These are phyloP conservation scores for Hylaea fasciaria DNA, from an alignment of 2,888 invertebrate genomes.

Conservation along the genomic window DNA sequence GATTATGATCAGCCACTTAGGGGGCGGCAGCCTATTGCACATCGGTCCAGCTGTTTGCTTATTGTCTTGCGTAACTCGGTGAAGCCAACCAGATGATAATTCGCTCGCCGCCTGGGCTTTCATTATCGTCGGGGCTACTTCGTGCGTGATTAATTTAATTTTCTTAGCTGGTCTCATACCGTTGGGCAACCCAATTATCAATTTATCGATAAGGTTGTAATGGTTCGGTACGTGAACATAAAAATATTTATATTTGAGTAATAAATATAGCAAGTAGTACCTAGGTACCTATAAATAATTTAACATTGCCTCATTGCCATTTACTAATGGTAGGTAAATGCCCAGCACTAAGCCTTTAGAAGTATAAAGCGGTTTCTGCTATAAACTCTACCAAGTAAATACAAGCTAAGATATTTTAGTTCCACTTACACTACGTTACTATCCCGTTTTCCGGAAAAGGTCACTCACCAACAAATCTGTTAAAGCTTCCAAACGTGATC, in stretches of 20 bases:
- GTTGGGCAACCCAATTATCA: slow-evolving; percentile 58
- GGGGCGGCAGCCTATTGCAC: slow-evolving; percentile 74
- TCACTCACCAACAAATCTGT: slow-evolving; percentile 1
- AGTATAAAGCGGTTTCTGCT: neutral
- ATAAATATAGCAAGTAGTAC: too few relatives aligned
- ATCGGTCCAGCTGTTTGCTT: slow-evolving; percentile 73
- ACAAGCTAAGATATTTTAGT: neutral
- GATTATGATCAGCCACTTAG: slow-evolving; percentile 77
- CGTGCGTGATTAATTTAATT: slow-evolving; percentile 80
- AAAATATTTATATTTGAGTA: neutral
- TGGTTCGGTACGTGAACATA: slow-evolving; percentile 4
- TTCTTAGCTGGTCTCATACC: slow-evolving; percentile 61
- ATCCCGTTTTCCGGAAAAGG: slow-evolving; percentile 2
- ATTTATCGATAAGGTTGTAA: slow-evolving; percentile 42
- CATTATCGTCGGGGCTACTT: slow-evolving; percentile 71
- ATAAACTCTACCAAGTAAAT: neutral
- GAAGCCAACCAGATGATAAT: slow-evolving; percentile 77
- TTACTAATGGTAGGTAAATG: too few relatives aligned
- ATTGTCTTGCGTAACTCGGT: slow-evolving; percentile 80
- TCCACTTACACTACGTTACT: neutral
- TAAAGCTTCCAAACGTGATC: slow-evolving; percentile 6
- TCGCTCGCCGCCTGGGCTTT: slow-evolving; percentile 74
- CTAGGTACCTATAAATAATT: too few relatives aligned
- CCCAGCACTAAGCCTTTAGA: neutral
- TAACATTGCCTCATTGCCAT: too few relatives aligned